A percentile compares a stretch with the other conserved stretches of the same genome.
Conservation (phyloP, 2,113 vertebrate genomes). For the Laterallus jamaicensis region DNA sequence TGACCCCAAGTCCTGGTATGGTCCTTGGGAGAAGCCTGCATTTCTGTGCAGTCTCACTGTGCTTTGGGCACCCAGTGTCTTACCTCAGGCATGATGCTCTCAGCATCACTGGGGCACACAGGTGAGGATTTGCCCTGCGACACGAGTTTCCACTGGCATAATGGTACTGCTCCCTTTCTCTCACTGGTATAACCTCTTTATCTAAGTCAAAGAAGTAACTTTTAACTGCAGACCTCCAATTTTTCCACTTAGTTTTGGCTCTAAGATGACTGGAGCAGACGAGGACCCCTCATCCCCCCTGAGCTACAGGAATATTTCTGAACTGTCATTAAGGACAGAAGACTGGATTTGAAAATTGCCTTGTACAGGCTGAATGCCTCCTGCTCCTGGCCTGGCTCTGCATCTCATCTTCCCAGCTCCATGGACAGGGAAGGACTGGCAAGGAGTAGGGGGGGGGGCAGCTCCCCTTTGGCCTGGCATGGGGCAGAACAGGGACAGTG, state of each 20-base stretch:
- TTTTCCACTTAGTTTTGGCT: neutral
- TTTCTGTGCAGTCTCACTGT: neutral
- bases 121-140: neutral
- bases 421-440: neutral
- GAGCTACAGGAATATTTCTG: neutral
- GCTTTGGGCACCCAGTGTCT: neutral
- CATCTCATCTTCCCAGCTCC: neutral
- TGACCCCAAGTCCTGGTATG: neutral
- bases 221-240: neutral
- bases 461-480: neutral
- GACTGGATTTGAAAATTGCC: neutral
- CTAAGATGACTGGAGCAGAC: neutral
- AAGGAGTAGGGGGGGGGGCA: too few relatives aligned
- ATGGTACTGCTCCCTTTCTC: neutral
- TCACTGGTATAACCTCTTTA: neutral
- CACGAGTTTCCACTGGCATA: neutral
- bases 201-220: neutral
- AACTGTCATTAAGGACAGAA: neutral
- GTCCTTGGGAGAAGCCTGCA: fast-evolving
- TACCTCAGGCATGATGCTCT: neutral
- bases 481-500: neutral
- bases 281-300: neutral
- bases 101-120: neutral
- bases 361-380: neutral
- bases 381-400: neutral